phyloP scores from a whole-genome alignment of 2,113 vertebrate species.

The Chaetura pelagica region DNA sequence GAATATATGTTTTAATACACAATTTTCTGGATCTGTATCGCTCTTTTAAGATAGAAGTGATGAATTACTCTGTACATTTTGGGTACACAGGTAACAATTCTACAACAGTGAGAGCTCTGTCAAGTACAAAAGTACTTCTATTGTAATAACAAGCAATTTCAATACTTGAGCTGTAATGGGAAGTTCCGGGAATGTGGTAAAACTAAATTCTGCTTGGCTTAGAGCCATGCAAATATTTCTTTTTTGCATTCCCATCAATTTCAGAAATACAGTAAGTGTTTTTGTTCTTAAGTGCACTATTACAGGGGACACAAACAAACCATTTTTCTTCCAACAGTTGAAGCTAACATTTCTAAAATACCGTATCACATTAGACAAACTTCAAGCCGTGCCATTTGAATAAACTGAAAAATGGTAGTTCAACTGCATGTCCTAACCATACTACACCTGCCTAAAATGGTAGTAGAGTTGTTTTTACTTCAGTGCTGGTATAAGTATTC shows the following conservation, averaged over 20 bases:
- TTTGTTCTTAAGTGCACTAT: constrained; percentile 28
- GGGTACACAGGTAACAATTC: background rate
- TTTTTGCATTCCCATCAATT: constrained; percentile 29
- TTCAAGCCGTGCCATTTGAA: background rate
- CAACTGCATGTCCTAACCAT: background rate
- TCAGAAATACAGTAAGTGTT: constrained; percentile 18
- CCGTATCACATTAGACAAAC: background rate
- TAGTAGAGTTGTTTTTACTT: background rate
- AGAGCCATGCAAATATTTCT: constrained; percentile 13
- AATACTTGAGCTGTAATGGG: background rate
- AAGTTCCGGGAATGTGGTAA: constrained; percentile 34
- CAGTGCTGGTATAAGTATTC: background rate
- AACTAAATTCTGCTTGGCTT: constrained; percentile 25
- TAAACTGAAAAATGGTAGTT: background rate
- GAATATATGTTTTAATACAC: background rate
- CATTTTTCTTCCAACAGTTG: background rate
- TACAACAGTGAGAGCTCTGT: background rate
- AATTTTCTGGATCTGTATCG: background rate
- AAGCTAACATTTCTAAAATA: background rate
- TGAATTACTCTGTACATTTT: background rate
- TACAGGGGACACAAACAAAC: background rate
- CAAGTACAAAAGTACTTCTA: constrained; percentile 15
- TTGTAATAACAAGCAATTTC: constrained; percentile 26
- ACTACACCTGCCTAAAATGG: rapidly evolving
- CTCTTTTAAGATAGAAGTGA: background rate